A percentile compares a stretch with the other conserved stretches of the same genome.
phyloP scores from a whole-genome alignment of 2,797 vertebrate genomes.

The Gymnothorax reevesii region DNA sequence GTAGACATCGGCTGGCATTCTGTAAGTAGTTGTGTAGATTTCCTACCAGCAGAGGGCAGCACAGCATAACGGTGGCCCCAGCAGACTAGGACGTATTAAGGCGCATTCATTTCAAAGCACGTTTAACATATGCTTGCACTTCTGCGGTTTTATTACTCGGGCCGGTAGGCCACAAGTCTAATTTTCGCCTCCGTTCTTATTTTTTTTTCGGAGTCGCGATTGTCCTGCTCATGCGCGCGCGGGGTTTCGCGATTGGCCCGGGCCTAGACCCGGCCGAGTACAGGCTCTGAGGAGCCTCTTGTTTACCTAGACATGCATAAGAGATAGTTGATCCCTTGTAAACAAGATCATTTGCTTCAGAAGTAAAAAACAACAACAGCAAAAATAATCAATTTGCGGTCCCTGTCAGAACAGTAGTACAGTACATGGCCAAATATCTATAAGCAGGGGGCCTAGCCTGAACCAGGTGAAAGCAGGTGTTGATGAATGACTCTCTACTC shows the following conservation, averaged over 20 bases:
- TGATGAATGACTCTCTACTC: no score
- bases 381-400: not conserved
- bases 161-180: no score
- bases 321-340: not conserved
- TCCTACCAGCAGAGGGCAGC: conserved; percentile 65
- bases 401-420: not conserved
- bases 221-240: no score
- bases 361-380: not conserved
- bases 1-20: no score
- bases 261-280: no score
- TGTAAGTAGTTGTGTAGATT: not conserved
- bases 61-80: conserved; percentile 35
- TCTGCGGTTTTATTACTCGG: not conserved
- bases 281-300: no score
- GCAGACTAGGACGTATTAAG: conserved; percentile 8
- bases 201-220: no score
- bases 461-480: not conserved
- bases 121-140: conserved; percentile 25
- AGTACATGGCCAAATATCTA: no score
- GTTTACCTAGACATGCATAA: conserved; percentile 18
- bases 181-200: no score
- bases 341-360: conserved; percentile 19
- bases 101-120: not conserved
- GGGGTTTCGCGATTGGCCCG: no score
- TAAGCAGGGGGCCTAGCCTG: no score